These are phyloP conservation scores for Drosophila limbata DNA, from an alignment of 2,888 invertebrate genomes.

Conservation along the genomic window DNA sequence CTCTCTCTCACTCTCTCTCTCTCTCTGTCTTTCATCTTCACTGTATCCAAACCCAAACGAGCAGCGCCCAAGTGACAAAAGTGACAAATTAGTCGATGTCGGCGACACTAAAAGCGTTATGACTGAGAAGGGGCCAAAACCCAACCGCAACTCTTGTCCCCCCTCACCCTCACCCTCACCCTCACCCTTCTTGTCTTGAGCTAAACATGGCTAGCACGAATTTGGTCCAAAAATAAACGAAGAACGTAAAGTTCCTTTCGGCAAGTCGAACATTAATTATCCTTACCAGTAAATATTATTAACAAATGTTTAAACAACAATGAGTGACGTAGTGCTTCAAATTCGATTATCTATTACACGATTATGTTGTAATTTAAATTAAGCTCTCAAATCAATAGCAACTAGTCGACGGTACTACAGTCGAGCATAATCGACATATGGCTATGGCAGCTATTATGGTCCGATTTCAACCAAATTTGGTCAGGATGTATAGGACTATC, in stretches of 20 bases:
- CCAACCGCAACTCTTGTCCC: slow-evolving; percentile 42
- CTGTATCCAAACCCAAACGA: neutral
- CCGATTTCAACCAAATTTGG: too few relatives aligned
- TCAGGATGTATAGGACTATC: too few relatives aligned
- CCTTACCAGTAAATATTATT: neutral
- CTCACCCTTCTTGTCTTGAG: neutral
- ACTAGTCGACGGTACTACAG: too few relatives aligned
- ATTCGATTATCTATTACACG: too few relatives aligned
- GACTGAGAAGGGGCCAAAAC: slow-evolving; percentile 47
- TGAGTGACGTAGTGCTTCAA: too few relatives aligned
- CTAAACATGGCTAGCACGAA: slow-evolving; percentile 13
- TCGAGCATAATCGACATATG: too few relatives aligned
- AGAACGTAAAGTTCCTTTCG: neutral
- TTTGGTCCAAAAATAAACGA: slow-evolving; percentile 20
- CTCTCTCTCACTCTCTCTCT: neutral
- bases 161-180: neutral
- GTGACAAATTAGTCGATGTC: slow-evolving; percentile 82
- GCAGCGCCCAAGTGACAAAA: slow-evolving; percentile 70
- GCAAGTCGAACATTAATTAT: neutral
- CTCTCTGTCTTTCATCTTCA: neutral
- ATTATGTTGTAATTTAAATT: too few relatives aligned
- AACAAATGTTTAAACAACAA: neutral
- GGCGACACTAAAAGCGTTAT: slow-evolving; percentile 69
- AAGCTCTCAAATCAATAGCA: too few relatives aligned
- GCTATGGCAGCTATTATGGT: too few relatives aligned